Evolutionary conservation across 2,113 vertebrate genomes (phyloP).

Genomic region (Petroica traversi): DNA sequence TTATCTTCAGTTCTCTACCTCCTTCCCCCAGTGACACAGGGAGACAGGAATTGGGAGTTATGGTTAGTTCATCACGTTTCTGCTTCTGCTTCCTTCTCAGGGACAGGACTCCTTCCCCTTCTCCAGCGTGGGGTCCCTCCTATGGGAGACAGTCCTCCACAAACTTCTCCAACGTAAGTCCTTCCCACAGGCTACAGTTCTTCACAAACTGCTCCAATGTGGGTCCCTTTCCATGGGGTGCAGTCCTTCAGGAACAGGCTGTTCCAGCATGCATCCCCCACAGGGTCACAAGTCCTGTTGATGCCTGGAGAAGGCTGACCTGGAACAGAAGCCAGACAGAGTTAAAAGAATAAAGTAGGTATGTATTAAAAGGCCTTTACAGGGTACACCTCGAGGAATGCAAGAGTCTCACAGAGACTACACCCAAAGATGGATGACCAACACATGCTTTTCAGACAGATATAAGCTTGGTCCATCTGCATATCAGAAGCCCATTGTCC

Average conservation of each 20-base stretch:
- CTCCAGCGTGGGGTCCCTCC: background rate
- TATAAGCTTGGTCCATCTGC: too few species aligned
- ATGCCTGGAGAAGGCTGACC: too few species aligned
- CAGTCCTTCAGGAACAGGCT: background rate
- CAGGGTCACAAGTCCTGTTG: background rate
- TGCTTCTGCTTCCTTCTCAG: background rate
- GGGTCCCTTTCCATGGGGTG: background rate
- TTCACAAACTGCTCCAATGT: background rate
- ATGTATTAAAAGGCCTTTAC: too few species aligned
- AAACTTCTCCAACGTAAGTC: background rate
- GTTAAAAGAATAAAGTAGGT: too few species aligned
- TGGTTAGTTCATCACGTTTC: background rate
- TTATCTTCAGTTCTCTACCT: background rate
- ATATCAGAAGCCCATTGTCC: too few species aligned
- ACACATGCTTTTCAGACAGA: too few species aligned
- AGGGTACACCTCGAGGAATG: too few species aligned
- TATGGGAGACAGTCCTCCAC: background rate
- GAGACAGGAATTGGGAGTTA: background rate
- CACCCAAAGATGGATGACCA: too few species aligned
- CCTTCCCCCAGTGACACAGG: background rate
- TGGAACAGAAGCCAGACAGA: too few species aligned
- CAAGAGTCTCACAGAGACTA: too few species aligned
- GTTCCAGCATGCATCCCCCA: background rate
- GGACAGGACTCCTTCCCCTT: background rate
- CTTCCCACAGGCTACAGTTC: background rate